Conservation (phyloP, 2,797 vertebrate genomes). For the Parauchenoglanis punctatus region DNA sequence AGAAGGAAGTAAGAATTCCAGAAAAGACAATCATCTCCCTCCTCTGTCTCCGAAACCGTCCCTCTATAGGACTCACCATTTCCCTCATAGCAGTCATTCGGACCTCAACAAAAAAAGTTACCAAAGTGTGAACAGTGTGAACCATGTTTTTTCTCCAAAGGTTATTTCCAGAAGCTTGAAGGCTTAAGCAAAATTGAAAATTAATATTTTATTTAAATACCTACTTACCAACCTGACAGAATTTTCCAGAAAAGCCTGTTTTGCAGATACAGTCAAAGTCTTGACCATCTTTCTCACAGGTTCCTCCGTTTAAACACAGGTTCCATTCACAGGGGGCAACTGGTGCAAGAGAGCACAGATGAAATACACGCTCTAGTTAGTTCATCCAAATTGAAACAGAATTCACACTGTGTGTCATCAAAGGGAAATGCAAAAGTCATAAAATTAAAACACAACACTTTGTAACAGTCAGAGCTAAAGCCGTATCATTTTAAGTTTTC, state of each 20-base stretch:
- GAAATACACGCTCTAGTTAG: not conserved
- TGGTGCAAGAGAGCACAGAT: constrained; percentile 22
- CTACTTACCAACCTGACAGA: constrained; percentile 75
- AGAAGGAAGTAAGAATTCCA: constrained; percentile 79
- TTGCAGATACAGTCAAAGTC: constrained; percentile 74
- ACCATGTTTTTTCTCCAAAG: not conserved
- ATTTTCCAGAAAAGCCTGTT: constrained; percentile 65
- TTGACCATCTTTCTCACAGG: constrained; percentile 61
- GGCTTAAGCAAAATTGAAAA: not conserved
- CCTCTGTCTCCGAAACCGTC: constrained; percentile 71
- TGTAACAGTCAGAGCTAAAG: not conserved
- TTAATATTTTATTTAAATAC: not conserved
- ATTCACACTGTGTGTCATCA: not conserved
- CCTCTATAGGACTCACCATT: constrained; percentile 77
- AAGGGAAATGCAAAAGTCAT: not conserved
- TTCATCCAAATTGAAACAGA: not conserved
- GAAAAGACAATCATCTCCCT: constrained; percentile 72
- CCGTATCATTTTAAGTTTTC: not conserved
- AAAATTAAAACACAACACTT: not conserved
- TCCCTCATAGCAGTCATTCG: constrained; percentile 70
- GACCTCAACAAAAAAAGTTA: constrained; percentile 57
- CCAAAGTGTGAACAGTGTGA: not conserved
- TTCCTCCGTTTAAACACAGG: constrained; percentile 74
- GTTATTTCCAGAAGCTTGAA: not conserved
- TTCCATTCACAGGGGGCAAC: constrained; percentile 67